Conservation (phyloP, 2,888 invertebrate genomes). For the Boloria euphrosyne region DNA sequence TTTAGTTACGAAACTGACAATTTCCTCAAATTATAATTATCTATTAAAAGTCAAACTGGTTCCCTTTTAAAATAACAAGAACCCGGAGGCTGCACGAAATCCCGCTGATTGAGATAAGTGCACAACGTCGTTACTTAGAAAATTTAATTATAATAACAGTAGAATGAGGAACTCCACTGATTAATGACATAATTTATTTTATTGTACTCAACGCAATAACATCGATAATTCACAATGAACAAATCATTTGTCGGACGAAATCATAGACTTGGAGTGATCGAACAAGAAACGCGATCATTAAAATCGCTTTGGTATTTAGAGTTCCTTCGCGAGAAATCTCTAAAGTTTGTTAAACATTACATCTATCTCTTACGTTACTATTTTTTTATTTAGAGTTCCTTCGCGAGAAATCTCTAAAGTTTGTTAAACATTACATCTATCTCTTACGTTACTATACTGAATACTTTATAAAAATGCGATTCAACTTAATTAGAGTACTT, state of each 20-base stretch:
- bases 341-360: not conserved
- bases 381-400: too few relatives aligned
- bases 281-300: constrained; percentile 29
- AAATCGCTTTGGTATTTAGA: constrained; percentile 31
- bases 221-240: constrained; percentile 54
- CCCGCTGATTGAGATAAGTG: constrained; percentile 49
- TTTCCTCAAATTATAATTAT: constrained; percentile 58
- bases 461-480: not conserved
- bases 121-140: constrained; percentile 21
- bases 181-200: constrained; percentile 37
- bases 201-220: constrained; percentile 23
- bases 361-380: not conserved
- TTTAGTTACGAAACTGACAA: constrained; percentile 56
- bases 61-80: constrained; percentile 45
- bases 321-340: constrained; percentile 17
- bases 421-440: not conserved
- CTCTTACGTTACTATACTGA: not conserved
- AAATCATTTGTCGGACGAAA: constrained; percentile 48
- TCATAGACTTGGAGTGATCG: constrained; percentile 43
- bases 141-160: constrained; percentile 30
- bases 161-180: constrained; percentile 30
- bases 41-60: constrained; percentile 48
- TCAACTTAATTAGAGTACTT: too few relatives aligned
- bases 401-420: not conserved
- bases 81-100: constrained; percentile 49